Conservation (phyloP, 2,888 invertebrate genomes). For the Hoplodrina ambigua region DNA sequence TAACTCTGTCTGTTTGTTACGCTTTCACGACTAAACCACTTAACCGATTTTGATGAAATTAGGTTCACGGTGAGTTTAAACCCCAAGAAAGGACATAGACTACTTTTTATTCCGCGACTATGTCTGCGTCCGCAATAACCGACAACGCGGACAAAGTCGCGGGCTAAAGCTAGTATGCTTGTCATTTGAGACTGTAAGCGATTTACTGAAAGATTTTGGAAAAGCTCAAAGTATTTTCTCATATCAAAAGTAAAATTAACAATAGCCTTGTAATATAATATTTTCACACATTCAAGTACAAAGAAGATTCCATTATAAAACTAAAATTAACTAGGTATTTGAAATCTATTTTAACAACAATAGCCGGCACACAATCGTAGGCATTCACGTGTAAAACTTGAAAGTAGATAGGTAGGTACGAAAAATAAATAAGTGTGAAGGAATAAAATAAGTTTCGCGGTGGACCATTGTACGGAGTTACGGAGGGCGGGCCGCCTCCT, state of each 20-base stretch:
- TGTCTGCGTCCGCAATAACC: too few relatives aligned
- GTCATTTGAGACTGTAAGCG: neutral
- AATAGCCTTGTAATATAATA: neutral
- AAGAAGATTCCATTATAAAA: conserved; percentile 14
- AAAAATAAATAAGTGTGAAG: conserved; percentile 85
- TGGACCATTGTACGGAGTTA: conserved; percentile 84
- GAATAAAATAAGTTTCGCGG: conserved; percentile 88
- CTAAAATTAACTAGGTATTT: conserved; percentile 33
- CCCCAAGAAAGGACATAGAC: too few relatives aligned
- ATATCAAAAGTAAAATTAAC: neutral
- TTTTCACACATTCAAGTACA: neutral
- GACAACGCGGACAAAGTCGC: too few relatives aligned
- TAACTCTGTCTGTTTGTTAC: too few relatives aligned
- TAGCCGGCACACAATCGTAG: conserved; percentile 45
- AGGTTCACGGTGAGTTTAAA: too few relatives aligned
- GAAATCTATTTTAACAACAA: conserved; percentile 54
- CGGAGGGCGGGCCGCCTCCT: conserved; percentile 78
- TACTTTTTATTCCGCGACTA: too few relatives aligned
- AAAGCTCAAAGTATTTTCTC: neutral
- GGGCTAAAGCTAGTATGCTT: neutral
- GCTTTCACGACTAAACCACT: too few relatives aligned
- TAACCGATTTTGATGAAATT: too few relatives aligned
- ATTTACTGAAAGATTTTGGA: neutral
- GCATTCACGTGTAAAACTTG: conserved; percentile 74
- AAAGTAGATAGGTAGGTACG: conserved; percentile 76